Percentiles rank a stretch among this genome's conserved stretches.
These are phyloP conservation scores for Babyrousa celebensis DNA, from an alignment of 2,797 vertebrate genomes.

Conservation along the genomic window DNA sequence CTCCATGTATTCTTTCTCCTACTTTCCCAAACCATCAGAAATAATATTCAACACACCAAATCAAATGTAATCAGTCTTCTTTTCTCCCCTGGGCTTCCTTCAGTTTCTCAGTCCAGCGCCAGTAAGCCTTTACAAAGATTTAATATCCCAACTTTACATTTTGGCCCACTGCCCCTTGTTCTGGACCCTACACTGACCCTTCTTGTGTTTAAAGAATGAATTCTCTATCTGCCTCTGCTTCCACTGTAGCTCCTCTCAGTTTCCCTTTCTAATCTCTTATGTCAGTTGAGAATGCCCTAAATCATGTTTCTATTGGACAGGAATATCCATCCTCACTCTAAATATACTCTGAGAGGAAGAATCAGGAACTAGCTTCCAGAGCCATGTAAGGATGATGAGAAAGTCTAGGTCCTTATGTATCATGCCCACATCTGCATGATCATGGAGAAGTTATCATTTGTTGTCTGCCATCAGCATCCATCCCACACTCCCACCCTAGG, in stretches of 20 bases:
- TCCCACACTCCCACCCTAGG: neutral
- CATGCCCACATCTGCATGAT: neutral
- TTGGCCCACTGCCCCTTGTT: constrained; percentile 53
- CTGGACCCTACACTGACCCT: constrained; percentile 23
- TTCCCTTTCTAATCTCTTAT: constrained; percentile 41
- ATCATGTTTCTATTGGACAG: constrained; percentile 4
- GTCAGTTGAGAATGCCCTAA: constrained; percentile 52
- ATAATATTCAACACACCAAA: constrained; percentile 28
- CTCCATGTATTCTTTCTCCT: neutral
- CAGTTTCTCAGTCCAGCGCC: neutral
- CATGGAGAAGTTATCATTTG: neutral
- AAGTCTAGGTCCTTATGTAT: constrained; percentile 15
- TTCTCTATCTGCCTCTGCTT: constrained; percentile 5
- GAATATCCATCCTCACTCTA: constrained; percentile 34
- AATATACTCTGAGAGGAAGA: constrained; percentile 17
- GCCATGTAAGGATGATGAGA: neutral
- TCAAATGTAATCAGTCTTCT: neutral
- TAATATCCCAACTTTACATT: constrained; percentile 39
- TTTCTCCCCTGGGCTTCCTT: constrained; percentile 28
- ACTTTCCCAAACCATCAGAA: constrained; percentile 51
- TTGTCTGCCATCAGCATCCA: neutral
- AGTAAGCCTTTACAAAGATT: constrained; percentile 43
- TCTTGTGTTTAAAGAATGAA: neutral
- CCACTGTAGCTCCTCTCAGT: constrained; percentile 40
- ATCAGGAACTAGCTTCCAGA: constrained; percentile 50